Evolutionary conservation across 2,797 vertebrate genomes (phyloP).

Genomic region (Paratrypauchen microcephalus): DNA sequence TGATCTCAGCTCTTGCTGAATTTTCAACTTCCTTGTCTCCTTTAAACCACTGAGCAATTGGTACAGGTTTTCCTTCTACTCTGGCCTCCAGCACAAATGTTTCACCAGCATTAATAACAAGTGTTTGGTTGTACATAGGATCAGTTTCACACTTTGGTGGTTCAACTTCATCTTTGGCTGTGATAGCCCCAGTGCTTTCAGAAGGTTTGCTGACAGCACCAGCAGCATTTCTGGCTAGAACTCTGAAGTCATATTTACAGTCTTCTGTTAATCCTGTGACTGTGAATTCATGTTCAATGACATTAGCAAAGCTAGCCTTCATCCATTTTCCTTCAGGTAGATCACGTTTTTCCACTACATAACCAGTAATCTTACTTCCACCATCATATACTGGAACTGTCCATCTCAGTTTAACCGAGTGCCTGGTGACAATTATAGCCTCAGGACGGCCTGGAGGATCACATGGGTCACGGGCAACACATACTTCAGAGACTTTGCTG

Average conservation of each 20-base stretch:
- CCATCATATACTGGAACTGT: constrained; percentile 92
- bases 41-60: constrained; percentile 93
- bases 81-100: constrained; percentile 91
- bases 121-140: constrained; percentile 90
- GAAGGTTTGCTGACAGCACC: constrained; percentile 94
- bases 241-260: constrained; percentile 94
- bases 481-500: constrained; percentile 96
- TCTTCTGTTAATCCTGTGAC: constrained; percentile 93
- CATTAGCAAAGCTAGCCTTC: constrained; percentile 96
- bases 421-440: constrained; percentile 92
- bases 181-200: constrained; percentile 92
- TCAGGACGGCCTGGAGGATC: constrained; percentile 92
- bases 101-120: constrained; percentile 93
- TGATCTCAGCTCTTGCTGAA: constrained; percentile 91
- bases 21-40: constrained; percentile 92
- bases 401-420: constrained; percentile 91
- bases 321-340: constrained; percentile 98
- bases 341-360: constrained; percentile 94
- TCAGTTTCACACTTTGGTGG: constrained; percentile 92
- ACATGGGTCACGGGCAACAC: constrained; percentile 93
- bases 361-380: constrained; percentile 93
- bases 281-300: constrained; percentile 91
- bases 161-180: constrained; percentile 96
- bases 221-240: constrained; percentile 95
- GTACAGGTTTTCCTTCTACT: constrained; percentile 92